phyloP scores from a whole-genome alignment of 1,140 invertebrate genomes.

The Thaumatotibia leucotreta region DNA sequence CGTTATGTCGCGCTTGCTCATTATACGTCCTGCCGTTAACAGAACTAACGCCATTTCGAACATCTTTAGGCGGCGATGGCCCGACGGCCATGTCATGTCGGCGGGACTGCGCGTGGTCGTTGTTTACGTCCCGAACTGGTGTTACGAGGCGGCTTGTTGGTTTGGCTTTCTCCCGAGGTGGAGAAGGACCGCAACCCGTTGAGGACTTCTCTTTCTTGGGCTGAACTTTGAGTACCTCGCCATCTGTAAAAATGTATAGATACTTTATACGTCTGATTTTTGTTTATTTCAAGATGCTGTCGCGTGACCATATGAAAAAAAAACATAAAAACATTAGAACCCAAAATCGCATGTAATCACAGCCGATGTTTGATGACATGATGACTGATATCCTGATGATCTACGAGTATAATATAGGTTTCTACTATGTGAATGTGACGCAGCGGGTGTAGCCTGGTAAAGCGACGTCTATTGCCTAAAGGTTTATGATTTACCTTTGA shows the following conservation, averaged over 20 bases:
- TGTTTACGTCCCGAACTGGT: constrained; percentile 33
- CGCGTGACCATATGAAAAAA: too few relatives aligned
- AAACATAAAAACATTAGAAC: too few relatives aligned
- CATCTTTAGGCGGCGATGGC: constrained; percentile 57
- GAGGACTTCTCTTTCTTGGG: constrained; percentile 65
- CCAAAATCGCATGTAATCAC: too few relatives aligned
- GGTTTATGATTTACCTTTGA: too few relatives aligned
- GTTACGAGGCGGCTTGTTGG: constrained; percentile 37
- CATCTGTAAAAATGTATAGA: constrained; percentile 25
- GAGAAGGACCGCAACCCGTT: constrained; percentile 78
- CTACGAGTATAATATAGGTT: too few relatives aligned
- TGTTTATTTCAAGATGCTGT: too few relatives aligned
- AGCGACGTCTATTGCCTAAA: too few relatives aligned
- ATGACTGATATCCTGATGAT: too few relatives aligned
- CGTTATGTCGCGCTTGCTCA: constrained; percentile 36
- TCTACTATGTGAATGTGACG: too few relatives aligned
- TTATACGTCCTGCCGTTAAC: constrained; percentile 15
- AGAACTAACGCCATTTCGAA: constrained; percentile 19
- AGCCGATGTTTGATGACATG: too few relatives aligned
- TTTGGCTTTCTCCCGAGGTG: constrained; percentile 63
- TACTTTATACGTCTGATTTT: constrained; percentile 10
- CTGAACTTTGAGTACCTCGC: constrained; percentile 21
- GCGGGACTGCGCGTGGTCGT: constrained; percentile 8
- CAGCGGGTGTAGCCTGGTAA: too few relatives aligned
- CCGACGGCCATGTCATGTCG: constrained; percentile 59